Base-by-base conservation (phyloP, 2,888 invertebrate genomes). In the Andrena bicolor region DNA sequence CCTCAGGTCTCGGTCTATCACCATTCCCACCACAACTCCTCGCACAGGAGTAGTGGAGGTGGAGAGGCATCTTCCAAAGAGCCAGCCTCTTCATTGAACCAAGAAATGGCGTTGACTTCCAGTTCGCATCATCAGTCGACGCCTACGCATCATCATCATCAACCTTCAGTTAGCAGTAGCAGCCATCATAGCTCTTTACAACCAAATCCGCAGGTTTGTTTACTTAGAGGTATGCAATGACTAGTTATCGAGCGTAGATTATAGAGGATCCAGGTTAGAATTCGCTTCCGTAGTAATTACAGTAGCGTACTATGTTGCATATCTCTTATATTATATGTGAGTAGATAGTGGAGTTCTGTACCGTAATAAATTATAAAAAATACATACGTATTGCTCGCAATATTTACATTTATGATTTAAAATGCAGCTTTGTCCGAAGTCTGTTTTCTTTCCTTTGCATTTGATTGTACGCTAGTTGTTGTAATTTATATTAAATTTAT, bases 1-100 rank as follows among this genome's bases (percentile, higher is more conserved):
- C 96, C 97, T 80, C 97, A 97, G 95, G 96, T 97, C 71, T 96
- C 96, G 64, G 96, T 96, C 72, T 96, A 96, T 92, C 94, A 96
- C 85, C 93, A 93, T 89, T 91, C 92, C 86, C 93, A 92, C 89
- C 93, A 92, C 81, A 96, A 96, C 76, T 95, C 96, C 73, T 95
- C 95, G 82, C 90, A 94, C 82, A 94, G 95, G 77, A 95, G 96
- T 90, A 94, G 95, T 90, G 96, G 95, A 95, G 93, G 96, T 95
- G 92, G 91, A 75, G 88, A 88, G 74, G 83, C 87, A 76, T 86
- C 91, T 64, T 89, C 90, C 87, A 93, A 93, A 89, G 93, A 93
- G 70, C 83, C 91, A 82, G 83, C 91, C 66, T 85, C 90, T 66
- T 80, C 92, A 68, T 86, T 93, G 77, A 91, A 89, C 60, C 93